Conservation (phyloP, 2,888 invertebrate genomes). For the Abrostola tripartita region DNA sequence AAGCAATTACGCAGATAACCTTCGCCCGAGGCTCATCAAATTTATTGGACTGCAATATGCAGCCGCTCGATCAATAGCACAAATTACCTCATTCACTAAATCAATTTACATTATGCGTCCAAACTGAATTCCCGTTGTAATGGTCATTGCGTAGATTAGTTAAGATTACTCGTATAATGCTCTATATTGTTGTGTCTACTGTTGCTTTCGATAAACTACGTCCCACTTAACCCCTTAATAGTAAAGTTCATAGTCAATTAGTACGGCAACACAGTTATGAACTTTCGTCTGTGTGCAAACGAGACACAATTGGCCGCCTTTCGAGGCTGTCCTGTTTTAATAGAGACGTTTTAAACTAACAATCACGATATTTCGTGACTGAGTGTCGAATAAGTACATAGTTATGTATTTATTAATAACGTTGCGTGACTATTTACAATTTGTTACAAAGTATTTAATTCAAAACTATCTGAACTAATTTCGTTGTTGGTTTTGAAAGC, state of each 20-base stretch:
- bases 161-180: constrained; percentile 56
- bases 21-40: constrained; percentile 70
- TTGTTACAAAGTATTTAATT: constrained; percentile 45
- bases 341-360: constrained; percentile 69
- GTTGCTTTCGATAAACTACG: constrained; percentile 69
- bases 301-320: constrained; percentile 75
- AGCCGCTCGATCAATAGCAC: constrained; percentile 56
- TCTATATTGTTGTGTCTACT: constrained; percentile 65
- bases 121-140: constrained; percentile 48
- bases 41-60: constrained; percentile 67
- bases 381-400: constrained; percentile 50
- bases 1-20: constrained; percentile 77
- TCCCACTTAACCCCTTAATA: constrained; percentile 80
- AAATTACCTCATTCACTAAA: constrained; percentile 51
- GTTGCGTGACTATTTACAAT: constrained; percentile 54
- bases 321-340: constrained; percentile 66
- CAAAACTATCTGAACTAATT: constrained; percentile 42
- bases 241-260: constrained; percentile 81
- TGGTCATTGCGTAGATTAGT: constrained; percentile 55
- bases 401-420: constrained; percentile 45
- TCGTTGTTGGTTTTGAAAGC: constrained; percentile 43
- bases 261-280: constrained; percentile 79
- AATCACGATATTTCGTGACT: constrained; percentile 67
- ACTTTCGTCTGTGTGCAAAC: constrained; percentile 76
- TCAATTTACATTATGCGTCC: constrained; percentile 48